Evolutionary conservation across 1,140 invertebrate genomes (phyloP).

Genomic region (Onthophagus taurus): DNA sequence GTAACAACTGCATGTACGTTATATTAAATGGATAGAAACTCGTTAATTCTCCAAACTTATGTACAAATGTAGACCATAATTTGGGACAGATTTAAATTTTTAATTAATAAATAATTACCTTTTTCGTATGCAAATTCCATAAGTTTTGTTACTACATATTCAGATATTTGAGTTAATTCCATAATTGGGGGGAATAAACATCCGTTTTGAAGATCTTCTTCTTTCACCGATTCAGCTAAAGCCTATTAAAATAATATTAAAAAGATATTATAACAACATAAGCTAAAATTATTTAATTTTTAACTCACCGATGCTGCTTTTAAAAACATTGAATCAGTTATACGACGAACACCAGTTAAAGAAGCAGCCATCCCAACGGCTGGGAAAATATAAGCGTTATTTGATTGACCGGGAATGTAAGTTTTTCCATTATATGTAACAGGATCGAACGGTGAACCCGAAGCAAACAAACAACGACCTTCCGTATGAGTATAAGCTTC

Average conservation of each 20-base stretch:
- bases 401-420: conserved; percentile 84
- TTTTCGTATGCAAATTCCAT: conserved; percentile 82
- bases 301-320: conserved; percentile 65
- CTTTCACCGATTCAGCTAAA: conserved; percentile 73
- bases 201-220: conserved; percentile 74
- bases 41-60: too few species aligned
- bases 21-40: too few species aligned
- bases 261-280: too few species aligned
- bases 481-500: conserved; percentile 64
- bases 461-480: conserved; percentile 82
- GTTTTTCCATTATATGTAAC: conserved; percentile 69
- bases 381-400: conserved; percentile 96
- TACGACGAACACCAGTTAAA: conserved; percentile 68
- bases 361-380: conserved; percentile 84
- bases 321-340: conserved; percentile 83
- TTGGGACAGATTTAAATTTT: background rate
- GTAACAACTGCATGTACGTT: too few species aligned
- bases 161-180: conserved; percentile 80
- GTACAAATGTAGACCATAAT: too few species aligned
- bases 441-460: conserved; percentile 84
- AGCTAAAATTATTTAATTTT: background rate
- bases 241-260: conserved; percentile 42
- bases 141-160: conserved; percentile 76
- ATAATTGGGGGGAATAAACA: conserved; percentile 88
- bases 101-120: conserved; percentile 43